Base-by-base conservation (phyloP, 2,797 vertebrate species). In the Hypotaenidia okinawae region DNA sequence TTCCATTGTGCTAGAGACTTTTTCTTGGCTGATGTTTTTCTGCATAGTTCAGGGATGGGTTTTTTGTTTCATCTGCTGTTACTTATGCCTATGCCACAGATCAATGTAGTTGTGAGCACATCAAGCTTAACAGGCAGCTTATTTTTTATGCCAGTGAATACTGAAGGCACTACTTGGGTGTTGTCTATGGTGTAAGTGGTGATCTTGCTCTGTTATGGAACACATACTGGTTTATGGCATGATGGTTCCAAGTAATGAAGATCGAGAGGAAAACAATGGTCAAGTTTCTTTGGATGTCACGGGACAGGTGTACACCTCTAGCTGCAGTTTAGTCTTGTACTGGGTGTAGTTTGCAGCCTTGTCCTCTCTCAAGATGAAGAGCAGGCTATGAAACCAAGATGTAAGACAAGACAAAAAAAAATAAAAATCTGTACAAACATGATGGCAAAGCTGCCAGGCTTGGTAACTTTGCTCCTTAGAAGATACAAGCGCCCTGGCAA, bases 1-100 rank as follows among this genome's bases (percentile, higher is more conserved):
- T 93, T 85, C 59, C 55, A 86, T 96, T 91, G 85, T 95, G 25
- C 41, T 81, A 6, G 37, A 59, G n/a, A 27, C n/a, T 89, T 74
- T 93, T 90, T 86, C 82, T 91, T 84, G 87, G 66, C 70, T 47
- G 28, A 32, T 64, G 16, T 27, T 79, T 77, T 89, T 81, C 83
- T 94, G 62, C 2, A 0, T 78, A 59, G 61, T 90, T 81, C 30
- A 73, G 62, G n/a, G 37, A 45, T 87, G 43, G 43, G 11, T 27
- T 24, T 87, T 93, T 80, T 58, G 6, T 89, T 93, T 92, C 9
- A 18, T 78, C 61, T 95, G 66, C 49, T 74, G 16, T 82, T 83
- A 61, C 33, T 74, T 90, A 5, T 1, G 69, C 25, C 45, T 81
- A 2, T 92, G 68, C 51, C 13, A 30, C 12, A 75, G 58, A 39